phyloP scores from a whole-genome alignment of 2,113 vertebrate genomes.

The Bostrychus sinensis region DNA sequence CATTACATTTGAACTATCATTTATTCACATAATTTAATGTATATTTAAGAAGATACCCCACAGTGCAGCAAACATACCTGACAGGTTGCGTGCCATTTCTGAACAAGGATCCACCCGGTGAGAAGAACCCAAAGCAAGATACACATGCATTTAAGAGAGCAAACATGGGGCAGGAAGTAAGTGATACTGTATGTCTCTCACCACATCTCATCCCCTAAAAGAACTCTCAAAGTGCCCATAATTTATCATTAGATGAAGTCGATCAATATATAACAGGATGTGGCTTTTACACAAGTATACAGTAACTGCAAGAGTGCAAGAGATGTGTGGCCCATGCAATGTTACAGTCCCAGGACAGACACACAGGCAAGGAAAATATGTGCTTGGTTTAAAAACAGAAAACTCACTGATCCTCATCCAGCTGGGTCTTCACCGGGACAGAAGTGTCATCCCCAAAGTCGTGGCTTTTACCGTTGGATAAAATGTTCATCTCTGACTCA shows the following conservation, averaged over 20 bases:
- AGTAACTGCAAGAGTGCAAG: constrained; percentile 12
- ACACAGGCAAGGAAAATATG: background rate
- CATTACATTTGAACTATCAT: background rate
- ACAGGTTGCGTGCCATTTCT: constrained; percentile 74
- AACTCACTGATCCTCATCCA: constrained; percentile 80
- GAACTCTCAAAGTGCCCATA: background rate
- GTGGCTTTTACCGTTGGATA: constrained; percentile 77
- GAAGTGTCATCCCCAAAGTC: constrained; percentile 64
- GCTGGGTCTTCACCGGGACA: constrained; percentile 71
- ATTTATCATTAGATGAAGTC: background rate
- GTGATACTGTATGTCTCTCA: constrained; percentile 29
- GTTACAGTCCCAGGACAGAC: constrained; percentile 22
- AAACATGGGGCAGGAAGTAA: constrained; percentile 32
- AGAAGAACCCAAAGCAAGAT: constrained; percentile 54
- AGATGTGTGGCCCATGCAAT: constrained; percentile 34
- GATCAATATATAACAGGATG: constrained; percentile 10
- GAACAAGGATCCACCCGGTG: constrained; percentile 61
- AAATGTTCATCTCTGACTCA: constrained; percentile 80
- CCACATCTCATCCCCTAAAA: background rate
- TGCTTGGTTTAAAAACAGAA: background rate
- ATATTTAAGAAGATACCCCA: background rate
- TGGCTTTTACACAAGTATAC: constrained; percentile 33
- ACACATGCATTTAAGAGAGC: constrained; percentile 73
- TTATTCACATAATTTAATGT: background rate
- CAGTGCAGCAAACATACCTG: constrained; percentile 68